A percentile compares a stretch with the other conserved stretches of the same genome.
These are phyloP conservation scores for Philypnodon macrostomus DNA, from an alignment of 2,797 vertebrate genomes.

Conservation along the genomic window DNA sequence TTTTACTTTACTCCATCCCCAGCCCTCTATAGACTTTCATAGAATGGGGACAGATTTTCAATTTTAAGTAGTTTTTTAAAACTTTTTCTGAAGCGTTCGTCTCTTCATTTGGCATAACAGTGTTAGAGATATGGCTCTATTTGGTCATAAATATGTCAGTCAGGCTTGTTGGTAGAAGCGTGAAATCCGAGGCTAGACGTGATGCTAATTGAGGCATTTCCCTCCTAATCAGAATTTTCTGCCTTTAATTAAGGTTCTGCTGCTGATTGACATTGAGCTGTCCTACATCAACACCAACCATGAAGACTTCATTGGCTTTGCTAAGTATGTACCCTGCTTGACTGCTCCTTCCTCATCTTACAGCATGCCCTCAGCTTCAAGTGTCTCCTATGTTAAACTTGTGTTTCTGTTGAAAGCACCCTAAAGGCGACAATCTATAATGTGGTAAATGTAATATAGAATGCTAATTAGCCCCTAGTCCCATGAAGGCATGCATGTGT, in stretches of 20 bases:
- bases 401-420: slow-evolving; percentile 5
- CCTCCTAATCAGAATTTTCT: slow-evolving; percentile 45
- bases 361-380: slow-evolving; percentile 13
- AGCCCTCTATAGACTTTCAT: not conserved
- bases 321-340: slow-evolving; percentile 82
- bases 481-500: slow-evolving; percentile 32
- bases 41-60: too few relatives aligned
- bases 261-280: slow-evolving; percentile 95
- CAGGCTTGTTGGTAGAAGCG: slow-evolving; percentile 4
- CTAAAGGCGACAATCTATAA: slow-evolving; percentile 13
- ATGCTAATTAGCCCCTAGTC: slow-evolving; percentile 30
- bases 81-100: too few relatives aligned
- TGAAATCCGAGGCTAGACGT: slow-evolving; percentile 15
- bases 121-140: too few relatives aligned
- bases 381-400: slow-evolving; percentile 15
- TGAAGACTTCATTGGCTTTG: slow-evolving; percentile 98
- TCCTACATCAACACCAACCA: slow-evolving; percentile 99
- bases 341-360: slow-evolving; percentile 8
- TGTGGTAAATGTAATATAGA: slow-evolving; percentile 33
- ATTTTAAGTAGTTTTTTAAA: too few relatives aligned
- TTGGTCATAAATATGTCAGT: not conserved
- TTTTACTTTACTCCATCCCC: too few relatives aligned
- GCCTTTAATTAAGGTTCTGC: slow-evolving; percentile 81
- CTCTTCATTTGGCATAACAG: too few relatives aligned
- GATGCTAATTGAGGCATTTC: slow-evolving; percentile 27